Evolutionary conservation across 2,113 vertebrate species (phyloP), one percentile per base, ranked within the genome.

Genomic region (Prietella phreatophila): DNA sequence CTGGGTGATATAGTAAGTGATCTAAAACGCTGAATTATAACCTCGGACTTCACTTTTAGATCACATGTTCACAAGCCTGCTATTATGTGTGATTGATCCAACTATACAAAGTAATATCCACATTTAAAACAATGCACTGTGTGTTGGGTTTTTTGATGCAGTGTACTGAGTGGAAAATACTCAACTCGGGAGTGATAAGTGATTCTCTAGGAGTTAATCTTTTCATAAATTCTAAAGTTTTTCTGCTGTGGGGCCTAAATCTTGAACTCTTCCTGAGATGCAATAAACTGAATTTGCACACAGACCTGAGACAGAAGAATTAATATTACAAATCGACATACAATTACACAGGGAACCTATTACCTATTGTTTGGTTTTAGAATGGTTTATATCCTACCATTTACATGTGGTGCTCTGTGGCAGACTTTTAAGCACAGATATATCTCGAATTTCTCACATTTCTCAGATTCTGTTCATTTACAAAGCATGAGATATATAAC

Each of bases 261-360:
- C 94, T 95, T 95, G 95, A 93, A 94, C 92, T 95, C 95, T 95
- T 95, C 95, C 95, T 96, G 95, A 96, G 95, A 96, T 95, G 95
- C 95, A 96, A 95, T 95, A 94, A 91, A 93, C 90, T 93, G 92
- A 93, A 89, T 92, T 94, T 92, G 93, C 91, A 83, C 75, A 93
- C 94, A 93, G 95, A 95, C 95, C 95, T 96, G 94, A 95, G 95
- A 95, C 93, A 94, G 93, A 91, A 94, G 91, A 93, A 90, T 92
- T 91, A 93, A 93, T 60, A 61, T 82, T 61, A 61, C 55, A 82
- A 82, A 61, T 42, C 39, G 33, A 82, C 30, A 58, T 36, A 81
- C 6, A 91, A 90, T 89, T 89, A 93, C 91, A 92, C 90, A 63
- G 87, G 92, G 61, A 91, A 87, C 84, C 47, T 67, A 58, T 84